Conservation (phyloP, 2,888 invertebrate genomes). For the Chalcis sispes region DNA sequence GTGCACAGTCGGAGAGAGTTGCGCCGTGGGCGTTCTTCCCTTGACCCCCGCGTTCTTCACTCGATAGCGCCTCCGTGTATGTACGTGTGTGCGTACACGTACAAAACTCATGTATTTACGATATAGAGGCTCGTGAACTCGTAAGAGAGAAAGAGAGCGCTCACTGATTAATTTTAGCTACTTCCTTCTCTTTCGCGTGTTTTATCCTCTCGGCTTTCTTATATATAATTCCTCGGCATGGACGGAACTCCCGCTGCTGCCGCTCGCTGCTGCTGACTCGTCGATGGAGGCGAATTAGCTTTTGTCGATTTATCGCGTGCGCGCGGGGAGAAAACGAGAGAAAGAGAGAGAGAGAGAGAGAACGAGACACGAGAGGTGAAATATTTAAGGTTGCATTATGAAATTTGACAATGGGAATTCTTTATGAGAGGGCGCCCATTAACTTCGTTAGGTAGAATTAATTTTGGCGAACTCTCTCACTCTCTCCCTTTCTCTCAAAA, state of each 20-base stretch:
- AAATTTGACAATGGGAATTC: conserved; percentile 43
- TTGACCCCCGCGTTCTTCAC: conserved; percentile 6
- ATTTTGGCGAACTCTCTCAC: neutral
- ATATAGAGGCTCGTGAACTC: neutral
- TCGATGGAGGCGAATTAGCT: conserved; percentile 17
- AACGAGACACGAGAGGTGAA: conserved; percentile 4
- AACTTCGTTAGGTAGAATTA: neutral
- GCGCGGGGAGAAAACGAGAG: too few species aligned
- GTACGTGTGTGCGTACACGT: neutral
- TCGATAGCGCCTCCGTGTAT: conserved; percentile 11
- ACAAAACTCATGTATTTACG: neutral
- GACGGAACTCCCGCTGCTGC: neutral
- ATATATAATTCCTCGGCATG: conserved; percentile 22
- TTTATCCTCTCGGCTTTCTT: conserved; percentile 20
- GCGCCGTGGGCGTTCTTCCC: conserved; percentile 41
- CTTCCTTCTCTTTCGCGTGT: conserved; percentile 45
- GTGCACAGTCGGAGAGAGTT: neutral
- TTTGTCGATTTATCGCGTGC: conserved; percentile 29
- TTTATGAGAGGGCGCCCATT: conserved; percentile 6
- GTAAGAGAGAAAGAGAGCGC: neutral
- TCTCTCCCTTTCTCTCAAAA: too few species aligned
- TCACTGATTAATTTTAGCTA: conserved; percentile 54
- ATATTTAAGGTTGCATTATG: conserved; percentile 38
- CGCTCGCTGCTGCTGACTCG: neutral
- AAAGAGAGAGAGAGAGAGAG: too few species aligned